phyloP scores from a whole-genome alignment of 2,797 vertebrate species.

The Chrysocyon brachyurus region DNA sequence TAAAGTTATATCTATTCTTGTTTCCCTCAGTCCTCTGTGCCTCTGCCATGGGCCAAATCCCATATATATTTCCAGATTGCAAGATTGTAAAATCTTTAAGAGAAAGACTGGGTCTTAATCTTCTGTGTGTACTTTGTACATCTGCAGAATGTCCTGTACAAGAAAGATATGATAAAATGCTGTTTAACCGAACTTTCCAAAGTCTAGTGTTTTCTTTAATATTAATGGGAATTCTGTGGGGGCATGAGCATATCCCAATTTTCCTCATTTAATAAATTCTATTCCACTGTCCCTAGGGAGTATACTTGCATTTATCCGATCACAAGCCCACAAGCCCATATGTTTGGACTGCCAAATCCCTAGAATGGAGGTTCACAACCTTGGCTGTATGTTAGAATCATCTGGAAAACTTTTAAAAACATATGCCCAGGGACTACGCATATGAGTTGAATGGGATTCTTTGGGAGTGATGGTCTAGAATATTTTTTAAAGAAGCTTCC shows the following conservation, averaged over 20 bases:
- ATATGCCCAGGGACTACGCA: neutral
- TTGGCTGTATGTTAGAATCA: neutral
- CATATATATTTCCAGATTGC: neutral
- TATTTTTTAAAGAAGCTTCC: constrained; percentile 5
- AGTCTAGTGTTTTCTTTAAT: constrained; percentile 5
- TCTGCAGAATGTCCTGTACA: neutral
- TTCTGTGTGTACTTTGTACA: neutral
- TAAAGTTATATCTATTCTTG: constrained; percentile 32
- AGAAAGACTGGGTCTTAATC: neutral
- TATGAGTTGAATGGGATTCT: neutral
- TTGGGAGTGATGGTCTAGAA: neutral
- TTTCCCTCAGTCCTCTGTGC: neutral
- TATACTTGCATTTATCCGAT: neutral
- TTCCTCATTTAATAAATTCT: neutral
- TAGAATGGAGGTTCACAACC: neutral
- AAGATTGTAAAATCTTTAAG: neutral
- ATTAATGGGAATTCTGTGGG: neutral
- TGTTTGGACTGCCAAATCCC: neutral
- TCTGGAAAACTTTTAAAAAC: neutral
- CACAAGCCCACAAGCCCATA: neutral
- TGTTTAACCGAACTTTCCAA: neutral
- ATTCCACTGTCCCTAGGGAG: neutral
- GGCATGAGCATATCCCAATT: neutral
- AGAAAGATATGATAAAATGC: neutral
- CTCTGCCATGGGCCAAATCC: neutral